These are phyloP conservation scores for Zygogramma bicolorata DNA, from an alignment of 2,888 invertebrate species.

Conservation along the genomic window DNA sequence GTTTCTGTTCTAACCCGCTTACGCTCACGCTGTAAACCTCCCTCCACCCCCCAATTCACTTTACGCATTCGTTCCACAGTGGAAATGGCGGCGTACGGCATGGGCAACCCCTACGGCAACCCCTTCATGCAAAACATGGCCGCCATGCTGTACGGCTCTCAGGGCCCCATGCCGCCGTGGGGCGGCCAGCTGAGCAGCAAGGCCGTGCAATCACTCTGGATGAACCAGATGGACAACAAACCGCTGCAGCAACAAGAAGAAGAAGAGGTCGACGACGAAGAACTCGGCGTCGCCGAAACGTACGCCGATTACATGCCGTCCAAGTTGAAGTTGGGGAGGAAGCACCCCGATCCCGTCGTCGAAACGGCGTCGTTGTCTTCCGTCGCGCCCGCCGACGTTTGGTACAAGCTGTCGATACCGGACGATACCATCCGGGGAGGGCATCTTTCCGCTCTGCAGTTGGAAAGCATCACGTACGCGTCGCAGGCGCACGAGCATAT, in stretches of 20 bases:
- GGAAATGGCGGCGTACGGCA: constrained; percentile 75
- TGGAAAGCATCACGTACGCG: constrained; percentile 97
- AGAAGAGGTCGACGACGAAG: constrained; percentile 84
- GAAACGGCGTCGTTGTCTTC: constrained; percentile 98
- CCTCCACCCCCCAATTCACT: neutral
- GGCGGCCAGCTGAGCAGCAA: constrained; percentile 67
- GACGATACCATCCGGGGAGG: constrained; percentile 87
- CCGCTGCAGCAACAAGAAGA: constrained; percentile 61
- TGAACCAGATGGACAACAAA: constrained; percentile 65
- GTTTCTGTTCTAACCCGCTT: neutral
- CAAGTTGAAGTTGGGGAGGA: constrained; percentile 92
- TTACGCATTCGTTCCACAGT: constrained; percentile 68
- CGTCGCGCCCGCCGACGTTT: constrained; percentile 94
- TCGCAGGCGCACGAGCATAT: constrained; percentile 96
- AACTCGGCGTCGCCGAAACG: constrained; percentile 98
- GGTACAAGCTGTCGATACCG: constrained; percentile 87
- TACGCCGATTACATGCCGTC: constrained; percentile 98
- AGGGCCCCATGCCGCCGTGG: constrained; percentile 58
- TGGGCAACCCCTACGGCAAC: constrained; percentile 62
- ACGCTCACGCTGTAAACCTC: neutral
- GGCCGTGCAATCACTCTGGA: constrained; percentile 73
- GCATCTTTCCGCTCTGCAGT: constrained; percentile 92
- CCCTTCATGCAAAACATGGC: constrained; percentile 64
- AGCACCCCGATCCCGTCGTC: constrained; percentile 99
- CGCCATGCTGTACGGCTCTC: constrained; percentile 58